Conservation (phyloP, 2,797 vertebrate genomes). For the Prunella strophiata region DNA sequence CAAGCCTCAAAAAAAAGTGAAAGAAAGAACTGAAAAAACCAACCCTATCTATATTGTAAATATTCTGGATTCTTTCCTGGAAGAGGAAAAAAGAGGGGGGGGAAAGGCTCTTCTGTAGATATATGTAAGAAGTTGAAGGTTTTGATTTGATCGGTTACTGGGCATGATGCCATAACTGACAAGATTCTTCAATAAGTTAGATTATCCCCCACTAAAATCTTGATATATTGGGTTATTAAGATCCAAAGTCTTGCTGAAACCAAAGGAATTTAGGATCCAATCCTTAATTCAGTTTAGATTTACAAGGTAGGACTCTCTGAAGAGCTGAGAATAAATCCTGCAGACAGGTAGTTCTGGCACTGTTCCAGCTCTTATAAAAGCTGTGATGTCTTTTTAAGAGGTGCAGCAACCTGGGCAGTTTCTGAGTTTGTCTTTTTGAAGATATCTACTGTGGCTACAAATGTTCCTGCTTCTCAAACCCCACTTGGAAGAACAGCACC, state of each 20-base stretch:
- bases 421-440: neutral
- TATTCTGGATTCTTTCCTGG: neutral
- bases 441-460: neutral
- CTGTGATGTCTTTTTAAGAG: neutral
- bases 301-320: conserved; percentile 4
- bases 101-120: neutral
- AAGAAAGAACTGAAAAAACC: neutral
- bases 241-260: conserved; percentile 22
- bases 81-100: neutral
- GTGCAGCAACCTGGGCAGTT: neutral
- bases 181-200: neutral
- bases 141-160: conserved; percentile 4
- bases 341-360: neutral
- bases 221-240: conserved; percentile 7
- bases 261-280: conserved; percentile 34
- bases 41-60: neutral
- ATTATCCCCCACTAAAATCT: conserved; percentile 22
- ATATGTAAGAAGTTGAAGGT: neutral
- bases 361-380: neutral
- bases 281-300: conserved; percentile 41
- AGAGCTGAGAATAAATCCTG: conserved; percentile 15
- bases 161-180: neutral
- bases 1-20: neutral
- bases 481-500: neutral
- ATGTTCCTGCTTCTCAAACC: neutral